These are phyloP conservation scores for Notarius lentiginosus DNA, from an alignment of 2,113 vertebrate genomes.

Conservation along the genomic window DNA sequence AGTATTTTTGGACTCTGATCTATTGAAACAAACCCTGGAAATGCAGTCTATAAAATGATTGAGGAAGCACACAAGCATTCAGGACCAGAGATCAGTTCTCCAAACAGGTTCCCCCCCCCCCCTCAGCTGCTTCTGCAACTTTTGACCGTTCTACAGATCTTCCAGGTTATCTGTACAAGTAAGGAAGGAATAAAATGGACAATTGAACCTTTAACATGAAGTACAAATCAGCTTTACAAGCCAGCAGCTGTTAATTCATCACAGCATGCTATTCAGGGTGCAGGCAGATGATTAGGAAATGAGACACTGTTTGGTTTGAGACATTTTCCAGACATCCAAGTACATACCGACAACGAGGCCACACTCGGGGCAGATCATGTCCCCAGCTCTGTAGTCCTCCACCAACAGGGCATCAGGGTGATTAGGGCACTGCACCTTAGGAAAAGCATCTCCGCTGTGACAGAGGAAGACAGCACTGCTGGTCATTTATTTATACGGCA, in stretches of 20 bases:
- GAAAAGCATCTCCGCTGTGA: slow-evolving; percentile 84
- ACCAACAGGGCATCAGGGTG: slow-evolving; percentile 95
- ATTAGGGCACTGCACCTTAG: slow-evolving; percentile 92
- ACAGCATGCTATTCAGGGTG: neutral
- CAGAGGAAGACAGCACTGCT: neutral
- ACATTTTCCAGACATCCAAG: neutral
- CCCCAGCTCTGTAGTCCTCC: slow-evolving; percentile 97
- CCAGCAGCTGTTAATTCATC: neutral
- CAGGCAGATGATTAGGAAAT: neutral
- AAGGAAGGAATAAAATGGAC: too few relatives aligned
- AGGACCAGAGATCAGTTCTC: neutral
- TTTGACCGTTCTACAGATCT: neutral
- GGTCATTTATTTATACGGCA: neutral
- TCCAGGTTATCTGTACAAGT: too few relatives aligned
- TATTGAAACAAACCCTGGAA: too few relatives aligned
- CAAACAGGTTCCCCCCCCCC: neutral
- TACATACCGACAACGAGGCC: slow-evolving; percentile 94
- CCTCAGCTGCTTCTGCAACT: too few relatives aligned
- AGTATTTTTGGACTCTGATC: too few relatives aligned
- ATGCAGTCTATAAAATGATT: too few relatives aligned
- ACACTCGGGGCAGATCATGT: slow-evolving; percentile 98
- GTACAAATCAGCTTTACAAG: neutral
- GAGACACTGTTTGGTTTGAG: too few relatives aligned
- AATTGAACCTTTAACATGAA: neutral
- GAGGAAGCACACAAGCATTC: too few relatives aligned